Evolutionary conservation across 1,140 invertebrate species (phyloP), one percentile per base, ranked within the genome.

Genomic region (Apolygus lucorum): DNA sequence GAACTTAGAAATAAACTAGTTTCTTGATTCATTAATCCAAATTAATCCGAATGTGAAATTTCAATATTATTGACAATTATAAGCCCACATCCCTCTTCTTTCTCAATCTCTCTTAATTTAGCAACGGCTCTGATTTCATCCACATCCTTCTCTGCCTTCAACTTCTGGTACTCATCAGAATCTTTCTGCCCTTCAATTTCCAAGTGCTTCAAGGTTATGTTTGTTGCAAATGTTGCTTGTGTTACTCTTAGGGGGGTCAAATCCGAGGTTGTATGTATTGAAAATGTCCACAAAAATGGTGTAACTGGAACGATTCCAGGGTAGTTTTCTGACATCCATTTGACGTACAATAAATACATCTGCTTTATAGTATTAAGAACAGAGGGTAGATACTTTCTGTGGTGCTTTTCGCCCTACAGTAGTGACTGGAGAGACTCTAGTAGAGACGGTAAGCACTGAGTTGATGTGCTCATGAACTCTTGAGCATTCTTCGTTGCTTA

Each of bases 211-310:
- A 73, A 59, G 42, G 42, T 67, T 11, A 69, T 63, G 0, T 63
- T 52, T 2, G 68, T 17, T 1, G 71, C 63, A 73, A 27, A 62
- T 65, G 2, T 68, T 63, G 68, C 67, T 71, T 68, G 72, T 72
- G 28, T 73, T 67, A 28, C 67, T 28, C 25, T 63, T 42, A 52
- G 72, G 67, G 28, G 24, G 52, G 49, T 73, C 25, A 49, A 73
- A 65, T 25, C 54, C 52, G 13, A 73, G 28, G 52, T 73, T 71
- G 34, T 73, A 72, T 17, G 34, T 42, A 42, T 42, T 42, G 17
- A 42, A 42, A 8, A 42, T 42, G 34, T 42, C 34, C 17, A 42
- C 34, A 42, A 42, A 42, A 4, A 17, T 17, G 4, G 34, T 42
- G 34, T 42, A 42, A 42, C 34, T 42, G 34, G 34, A 42, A 42